A percentile compares a stretch with the other conserved stretches of the same genome.
Conservation (phyloP, 2,888 invertebrate genomes). For the Tuberolachnus salignus region DNA sequence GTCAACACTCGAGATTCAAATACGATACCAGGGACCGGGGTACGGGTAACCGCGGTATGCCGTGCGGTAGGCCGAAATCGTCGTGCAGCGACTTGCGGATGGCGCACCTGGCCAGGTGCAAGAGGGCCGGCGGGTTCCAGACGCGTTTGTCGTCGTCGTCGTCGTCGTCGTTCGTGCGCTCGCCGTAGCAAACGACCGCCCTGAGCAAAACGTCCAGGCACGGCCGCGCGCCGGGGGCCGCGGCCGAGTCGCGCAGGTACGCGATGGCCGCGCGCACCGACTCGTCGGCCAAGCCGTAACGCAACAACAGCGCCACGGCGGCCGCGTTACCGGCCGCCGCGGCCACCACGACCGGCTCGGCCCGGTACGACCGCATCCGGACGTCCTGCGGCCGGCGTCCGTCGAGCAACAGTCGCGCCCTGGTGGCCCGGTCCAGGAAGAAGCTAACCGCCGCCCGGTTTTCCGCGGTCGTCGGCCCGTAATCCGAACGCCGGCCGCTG, state of each 20-base stretch:
- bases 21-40: constrained; percentile 73
- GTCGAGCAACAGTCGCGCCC: constrained; percentile 63
- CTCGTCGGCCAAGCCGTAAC: constrained; percentile 62
- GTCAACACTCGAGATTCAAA: constrained; percentile 68
- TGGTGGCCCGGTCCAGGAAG: constrained; percentile 75
- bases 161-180: constrained; percentile 61
- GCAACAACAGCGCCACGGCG: constrained; percentile 74
- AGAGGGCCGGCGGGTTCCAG: constrained; percentile 70
- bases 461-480: constrained; percentile 74
- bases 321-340: constrained; percentile 78
- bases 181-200: constrained; percentile 69
- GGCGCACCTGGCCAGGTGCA: constrained; percentile 76
- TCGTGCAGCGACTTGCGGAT: constrained; percentile 71
- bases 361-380: constrained; percentile 81
- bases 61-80: constrained; percentile 77
- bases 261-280: constrained; percentile 62
- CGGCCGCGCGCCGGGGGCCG: constrained; percentile 61
- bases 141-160: constrained; percentile 59
- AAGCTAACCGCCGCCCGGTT: constrained; percentile 78
- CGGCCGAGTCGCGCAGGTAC: constrained; percentile 69
- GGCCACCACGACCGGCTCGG: constrained; percentile 75
- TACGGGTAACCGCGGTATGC: constrained; percentile 71
- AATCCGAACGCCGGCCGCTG: constrained; percentile 88
- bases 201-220: constrained; percentile 72
- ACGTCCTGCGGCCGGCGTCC: constrained; percentile 74